These are phyloP conservation scores for Xenopus laevis DNA, from an alignment of 2,113 vertebrate genomes.

Conservation along the genomic window DNA sequence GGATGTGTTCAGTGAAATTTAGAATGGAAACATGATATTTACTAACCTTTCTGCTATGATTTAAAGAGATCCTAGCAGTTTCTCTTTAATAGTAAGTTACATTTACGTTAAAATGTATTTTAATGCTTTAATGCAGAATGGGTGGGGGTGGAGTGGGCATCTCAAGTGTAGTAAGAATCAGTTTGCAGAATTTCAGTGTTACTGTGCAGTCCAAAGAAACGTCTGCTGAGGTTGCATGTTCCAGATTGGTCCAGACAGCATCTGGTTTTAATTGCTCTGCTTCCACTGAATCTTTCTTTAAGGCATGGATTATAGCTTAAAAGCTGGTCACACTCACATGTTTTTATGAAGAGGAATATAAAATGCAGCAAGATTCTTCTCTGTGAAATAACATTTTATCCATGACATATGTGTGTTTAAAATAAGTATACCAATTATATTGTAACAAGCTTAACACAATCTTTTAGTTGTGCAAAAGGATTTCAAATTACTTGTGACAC, in stretches of 20 bases:
- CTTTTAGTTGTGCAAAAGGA: conserved; percentile 23
- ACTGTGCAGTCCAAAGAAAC: conserved; percentile 30
- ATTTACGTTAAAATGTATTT: conserved; percentile 10
- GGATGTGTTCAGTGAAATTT: neutral
- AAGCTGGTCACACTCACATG: conserved; percentile 34
- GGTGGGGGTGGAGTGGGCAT: neutral
- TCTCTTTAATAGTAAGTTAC: neutral
- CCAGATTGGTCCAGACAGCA: conserved; percentile 42
- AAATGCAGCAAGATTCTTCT: conserved; percentile 32
- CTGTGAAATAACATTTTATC: conserved; percentile 39
- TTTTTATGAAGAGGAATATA: conserved; percentile 33
- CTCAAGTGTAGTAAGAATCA: conserved; percentile 20
- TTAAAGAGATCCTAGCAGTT: neutral
- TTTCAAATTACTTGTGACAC: conserved; percentile 25
- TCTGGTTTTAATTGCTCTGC: conserved; percentile 43
- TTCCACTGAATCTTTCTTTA: conserved; percentile 43
- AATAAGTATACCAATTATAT: conserved; percentile 33
- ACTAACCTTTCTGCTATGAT: conserved; percentile 1
- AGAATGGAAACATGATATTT: neutral
- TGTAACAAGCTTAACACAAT: conserved; percentile 42
- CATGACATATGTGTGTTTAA: conserved; percentile 39
- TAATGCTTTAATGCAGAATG: conserved; percentile 8
- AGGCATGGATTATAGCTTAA: conserved; percentile 44
- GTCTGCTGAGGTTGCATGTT: conserved; percentile 43
- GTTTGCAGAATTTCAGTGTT: conserved; percentile 23